Evolutionary conservation across 2,797 vertebrate genomes (phyloP), one percentile per base, ranked within the genome.

Genomic region (Urophycis tenuis): DNA sequence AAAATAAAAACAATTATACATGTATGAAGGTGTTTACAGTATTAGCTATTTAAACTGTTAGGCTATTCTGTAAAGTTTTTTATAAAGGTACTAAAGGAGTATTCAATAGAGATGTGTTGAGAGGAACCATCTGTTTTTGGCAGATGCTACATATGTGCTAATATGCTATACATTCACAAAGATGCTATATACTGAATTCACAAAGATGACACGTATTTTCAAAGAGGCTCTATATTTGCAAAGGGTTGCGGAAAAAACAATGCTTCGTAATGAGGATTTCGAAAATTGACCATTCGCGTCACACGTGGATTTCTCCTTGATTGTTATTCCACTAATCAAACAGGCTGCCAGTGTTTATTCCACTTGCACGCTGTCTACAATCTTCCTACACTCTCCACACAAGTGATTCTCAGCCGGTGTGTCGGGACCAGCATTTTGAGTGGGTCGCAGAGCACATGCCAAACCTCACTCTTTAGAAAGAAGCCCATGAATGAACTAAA

Each of bases 261-360:
- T 33, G 31, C 31, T 31, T 71, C 19, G 32, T 33, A 31, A 31
- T 71, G 30, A 2, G 30, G 32, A 71, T 33, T 71, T 71, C 19
- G 22, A 19, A 71, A 70, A 31, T 19, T 14, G 14, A 14, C 67
- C 25, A 31, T 31, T 70, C 3, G 6, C 29, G 17, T 80, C 71
- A 30, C 75, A 41, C 77, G 22, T 69, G 34, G 70, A 73, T 73
- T 74, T 64, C 75, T 78, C 74, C 73, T 69, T 41, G 64, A 77
- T 78, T 76, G 75, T 77, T 71, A 71, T 33, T 34, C 30, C 29
- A 78, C 45, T 76, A 85, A 41, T 81, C 60, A 82, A 34, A 75
- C 75, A 60, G 72, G 32, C 81, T 83, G 79, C 73, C 25, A 69
- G 75, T 67, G 41, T 60, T 49, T 12, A 84, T 79, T 77, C 41